Evolutionary conservation across 1,140 invertebrate species (phyloP), one percentile per base, ranked within the genome.

Genomic region (Glomeris maerens): DNA sequence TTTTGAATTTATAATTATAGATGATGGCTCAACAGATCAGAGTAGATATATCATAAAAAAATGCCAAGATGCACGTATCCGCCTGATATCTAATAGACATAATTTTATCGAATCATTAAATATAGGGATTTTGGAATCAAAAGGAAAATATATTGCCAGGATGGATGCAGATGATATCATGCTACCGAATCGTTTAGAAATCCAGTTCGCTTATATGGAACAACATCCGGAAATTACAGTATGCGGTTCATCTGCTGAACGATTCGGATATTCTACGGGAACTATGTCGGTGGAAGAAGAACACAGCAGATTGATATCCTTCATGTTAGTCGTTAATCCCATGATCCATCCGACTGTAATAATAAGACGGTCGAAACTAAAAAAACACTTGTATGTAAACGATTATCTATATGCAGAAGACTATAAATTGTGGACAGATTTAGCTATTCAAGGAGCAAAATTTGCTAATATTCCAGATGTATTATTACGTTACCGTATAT

Each of bases 11-110:
- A 36, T 36, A 13, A n/a, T 36, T 36, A 10, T 36, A 10, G n/a
- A 36, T 36, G 31, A 36, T 36, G 31, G 31, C 31, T 36, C 31
- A 36, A 36, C 31, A 36, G 31, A 36, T 36, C 10, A 36, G n/a
- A 36, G 10, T 36, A n/a, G n/a, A 36, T 10, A 36, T 13, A 36
- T 36, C n/a, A 36, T 36, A 10, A 10, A 13, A 13, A 13, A 10
- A 10, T 36, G n/a, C n/a, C 10, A 36, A 13, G 31, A 36, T 36
- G 31, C 10, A 13, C 31, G 31, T 36, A 10, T 36, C n/a, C 10
- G 10, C n/a, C n/a, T 13, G 10, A n/a, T 36, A n/a, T 13, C 10
- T 10, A 36, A 36, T 36, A n/a, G n/a, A 36, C 31, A 36, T 10
- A 36, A 36, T n/a, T n/a, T 36, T 13, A 36, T 36, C 31, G 31